Evolutionary conservation across 2,888 invertebrate species (phyloP).

Genomic region (Thera obeliscata): DNA sequence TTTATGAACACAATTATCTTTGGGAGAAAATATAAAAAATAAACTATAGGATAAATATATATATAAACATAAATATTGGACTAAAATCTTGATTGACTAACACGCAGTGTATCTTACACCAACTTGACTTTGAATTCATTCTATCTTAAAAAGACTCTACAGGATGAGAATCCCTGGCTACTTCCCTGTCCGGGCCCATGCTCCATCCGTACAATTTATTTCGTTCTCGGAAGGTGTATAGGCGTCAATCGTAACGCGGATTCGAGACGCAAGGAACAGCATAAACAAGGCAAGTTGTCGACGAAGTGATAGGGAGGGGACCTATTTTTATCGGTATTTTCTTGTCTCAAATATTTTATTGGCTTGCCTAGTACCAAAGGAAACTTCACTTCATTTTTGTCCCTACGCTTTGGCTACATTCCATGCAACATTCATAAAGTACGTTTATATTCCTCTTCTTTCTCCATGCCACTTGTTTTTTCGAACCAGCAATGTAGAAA

Average conservation of each 20-base stretch:
- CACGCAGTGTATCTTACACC: no score
- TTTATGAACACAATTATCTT: no score
- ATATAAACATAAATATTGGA: no score
- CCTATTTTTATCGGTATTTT: constrained; percentile 14
- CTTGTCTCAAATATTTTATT: not conserved
- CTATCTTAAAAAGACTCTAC: not conserved
- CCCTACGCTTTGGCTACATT: no score
- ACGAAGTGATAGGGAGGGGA: constrained; percentile 8
- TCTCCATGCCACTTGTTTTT: no score
- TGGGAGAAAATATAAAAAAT: no score
- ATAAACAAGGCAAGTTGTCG: constrained; percentile 34
- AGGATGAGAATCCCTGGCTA: constrained; percentile 16
- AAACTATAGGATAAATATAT: no score
- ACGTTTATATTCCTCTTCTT: no score
- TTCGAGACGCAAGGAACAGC: constrained; percentile 26
- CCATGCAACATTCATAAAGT: no score
- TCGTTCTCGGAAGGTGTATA: constrained; percentile 37
- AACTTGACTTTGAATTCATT: no score
- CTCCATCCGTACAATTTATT: constrained; percentile 42
- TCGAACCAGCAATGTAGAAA: no score
- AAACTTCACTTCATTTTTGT: not conserved
- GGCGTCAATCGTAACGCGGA: constrained; percentile 36
- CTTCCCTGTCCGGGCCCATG: constrained; percentile 26
- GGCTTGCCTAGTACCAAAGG: not conserved
- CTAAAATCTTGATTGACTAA: no score